Percentiles rank a stretch among this genome's conserved stretches.
phyloP scores from a whole-genome alignment of 2,797 vertebrate species.

The Tarsius wallacei region DNA sequence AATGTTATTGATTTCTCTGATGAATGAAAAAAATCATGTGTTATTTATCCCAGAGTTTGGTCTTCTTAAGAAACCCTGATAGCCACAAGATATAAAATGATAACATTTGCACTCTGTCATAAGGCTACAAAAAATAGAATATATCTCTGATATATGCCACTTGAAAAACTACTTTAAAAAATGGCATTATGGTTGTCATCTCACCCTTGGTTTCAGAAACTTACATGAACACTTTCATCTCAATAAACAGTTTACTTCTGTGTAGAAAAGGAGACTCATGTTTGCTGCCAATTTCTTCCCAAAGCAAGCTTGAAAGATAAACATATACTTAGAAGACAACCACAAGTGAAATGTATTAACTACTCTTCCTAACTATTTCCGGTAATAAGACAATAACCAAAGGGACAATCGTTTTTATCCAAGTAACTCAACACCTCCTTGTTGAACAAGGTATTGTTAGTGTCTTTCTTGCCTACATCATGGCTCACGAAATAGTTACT shows the following conservation, averaged over 20 bases:
- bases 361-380: background rate
- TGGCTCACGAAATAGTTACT: background rate
- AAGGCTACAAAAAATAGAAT: background rate
- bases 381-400: background rate
- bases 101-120: background rate
- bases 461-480: background rate
- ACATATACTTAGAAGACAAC: background rate
- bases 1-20: slow-evolving; percentile 11
- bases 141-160: background rate
- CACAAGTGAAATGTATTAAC: background rate
- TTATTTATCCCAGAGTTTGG: slow-evolving; percentile 12
- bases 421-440: background rate
- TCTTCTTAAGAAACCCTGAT: slow-evolving; percentile 25
- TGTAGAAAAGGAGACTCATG: background rate
- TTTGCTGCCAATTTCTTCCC: slow-evolving; percentile 11
- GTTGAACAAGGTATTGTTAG: background rate
- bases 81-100: slow-evolving; percentile 15
- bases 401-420: background rate
- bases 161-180: background rate
- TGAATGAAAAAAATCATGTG: background rate
- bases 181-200: background rate
- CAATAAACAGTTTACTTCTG: slow-evolving; percentile 31
- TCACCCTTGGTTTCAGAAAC: slow-evolving; percentile 46
- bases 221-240: slow-evolving; percentile 33
- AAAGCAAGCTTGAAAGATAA: background rate